Evolutionary conservation across 2,113 vertebrate species (phyloP), one percentile per base, ranked within the genome.

Genomic region (Geococcyx californianus): DNA sequence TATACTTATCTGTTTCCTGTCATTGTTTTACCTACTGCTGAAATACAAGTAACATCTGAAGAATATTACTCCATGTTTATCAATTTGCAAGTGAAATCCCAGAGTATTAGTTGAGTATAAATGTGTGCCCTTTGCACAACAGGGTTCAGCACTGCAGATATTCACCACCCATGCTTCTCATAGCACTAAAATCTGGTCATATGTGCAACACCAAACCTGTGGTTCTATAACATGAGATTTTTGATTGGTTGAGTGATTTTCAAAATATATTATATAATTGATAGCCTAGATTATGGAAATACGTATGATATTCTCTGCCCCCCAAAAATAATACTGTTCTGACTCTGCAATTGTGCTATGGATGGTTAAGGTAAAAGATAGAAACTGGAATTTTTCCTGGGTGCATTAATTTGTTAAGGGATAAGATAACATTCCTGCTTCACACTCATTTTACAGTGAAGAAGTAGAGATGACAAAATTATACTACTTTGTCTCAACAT

Each of bases 191-290:
- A 58, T 44, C 9, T 33, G 7, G 24, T 58, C 31, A 45, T 45
- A 45, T 11, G 15, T 40, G 6, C 0, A 0, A 60, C 42, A 49
- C 1, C 5, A 66, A 76, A 56, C 4, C 10, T 33, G 16, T 69
- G 26, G 38, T 52, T 60, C 6, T 34, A 42, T 38, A 83, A 38
- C 4, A 64, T 25, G n/a, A 58, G 23, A 7, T 25, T 55, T 78
- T 56, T 11, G 1, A 1, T 45, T 45, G 45, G 45, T 45, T 45
- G 45, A 45, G 8, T 45, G 45, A 8, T 45, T 45, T 19, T 45
- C 18, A 19, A 45, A 19, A 45, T 45, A 45, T 45, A 17, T 19
- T 18, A 45, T 45, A 45, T 45, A 17, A 45, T 17, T 45, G 33
- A 76, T 92, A 79, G 24, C 17, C 17, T 76, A 52, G 7, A 21